Conservation (phyloP, 2,113 vertebrate species). For the Jacana jacana region DNA sequence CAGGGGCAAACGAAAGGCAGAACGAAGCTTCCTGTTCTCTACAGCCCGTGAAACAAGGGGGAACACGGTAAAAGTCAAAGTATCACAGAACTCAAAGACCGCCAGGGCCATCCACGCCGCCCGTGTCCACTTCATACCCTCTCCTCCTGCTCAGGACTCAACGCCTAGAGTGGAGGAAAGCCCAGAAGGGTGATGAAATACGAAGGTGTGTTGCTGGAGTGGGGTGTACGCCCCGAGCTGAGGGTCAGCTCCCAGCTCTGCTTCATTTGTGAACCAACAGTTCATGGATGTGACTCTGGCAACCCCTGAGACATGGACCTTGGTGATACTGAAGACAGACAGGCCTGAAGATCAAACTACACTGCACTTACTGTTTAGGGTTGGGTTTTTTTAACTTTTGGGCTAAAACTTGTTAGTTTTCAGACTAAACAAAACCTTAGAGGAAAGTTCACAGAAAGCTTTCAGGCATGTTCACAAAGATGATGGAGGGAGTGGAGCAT, state of each 20-base stretch:
- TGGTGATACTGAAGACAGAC: background rate
- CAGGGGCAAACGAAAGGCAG: constrained; percentile 5
- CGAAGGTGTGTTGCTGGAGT: background rate
- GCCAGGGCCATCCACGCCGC: background rate
- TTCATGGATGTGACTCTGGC: background rate
- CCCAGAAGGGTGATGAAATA: background rate
- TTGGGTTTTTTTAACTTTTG: background rate
- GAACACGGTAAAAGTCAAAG: background rate
- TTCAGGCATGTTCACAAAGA: background rate
- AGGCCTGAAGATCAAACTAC: background rate
- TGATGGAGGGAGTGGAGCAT: too few relatives aligned
- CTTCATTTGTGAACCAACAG: background rate
- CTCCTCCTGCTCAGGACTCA: background rate
- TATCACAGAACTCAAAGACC: background rate
- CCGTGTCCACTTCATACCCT: background rate
- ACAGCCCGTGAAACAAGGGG: background rate
- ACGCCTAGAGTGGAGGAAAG: background rate
- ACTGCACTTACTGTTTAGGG: too few relatives aligned
- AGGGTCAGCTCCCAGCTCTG: background rate
- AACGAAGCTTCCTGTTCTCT: background rate
- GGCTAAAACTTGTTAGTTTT: background rate
- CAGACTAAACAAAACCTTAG: background rate
- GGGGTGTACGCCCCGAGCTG: background rate
- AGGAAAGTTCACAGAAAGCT: background rate
- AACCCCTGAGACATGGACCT: background rate